phyloP scores from a whole-genome alignment of 2,888 invertebrate genomes.

The Disparrhopalites patrizii region DNA sequence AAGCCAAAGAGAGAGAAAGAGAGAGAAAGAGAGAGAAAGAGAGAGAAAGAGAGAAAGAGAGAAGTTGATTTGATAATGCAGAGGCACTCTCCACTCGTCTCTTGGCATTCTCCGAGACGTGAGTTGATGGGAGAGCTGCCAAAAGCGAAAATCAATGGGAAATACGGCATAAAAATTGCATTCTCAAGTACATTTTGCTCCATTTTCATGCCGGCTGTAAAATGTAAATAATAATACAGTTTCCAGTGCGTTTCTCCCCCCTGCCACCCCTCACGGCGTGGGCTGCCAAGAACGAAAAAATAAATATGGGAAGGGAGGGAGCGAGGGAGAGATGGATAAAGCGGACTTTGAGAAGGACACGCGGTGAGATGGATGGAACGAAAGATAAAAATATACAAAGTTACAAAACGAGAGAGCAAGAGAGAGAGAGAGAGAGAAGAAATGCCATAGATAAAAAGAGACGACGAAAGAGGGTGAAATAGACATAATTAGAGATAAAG shows the following conservation, averaged over 20 bases:
- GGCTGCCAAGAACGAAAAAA: too few relatives aligned
- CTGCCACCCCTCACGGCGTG: background rate
- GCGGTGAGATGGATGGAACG: too few relatives aligned
- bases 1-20: constrained; percentile 16
- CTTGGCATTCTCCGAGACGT: constrained; percentile 12
- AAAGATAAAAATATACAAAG: too few relatives aligned
- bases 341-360: too few relatives aligned
- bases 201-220: constrained; percentile 12
- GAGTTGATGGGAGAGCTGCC: constrained; percentile 18
- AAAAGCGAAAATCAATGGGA: constrained; percentile 20
- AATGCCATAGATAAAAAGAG: too few relatives aligned
- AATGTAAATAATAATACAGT: constrained; percentile 6
- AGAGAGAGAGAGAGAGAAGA: too few relatives aligned
- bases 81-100: too few relatives aligned
- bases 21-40: background rate
- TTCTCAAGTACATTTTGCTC: constrained; percentile 12
- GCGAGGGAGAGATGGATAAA: too few relatives aligned
- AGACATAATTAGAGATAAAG: too few relatives aligned
- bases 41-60: constrained; percentile 4
- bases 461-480: too few relatives aligned
- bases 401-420: too few relatives aligned
- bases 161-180: constrained; percentile 17
- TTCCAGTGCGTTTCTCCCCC: background rate
- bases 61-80: constrained; percentile 24
- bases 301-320: too few relatives aligned